Percentiles rank a stretch among this genome's conserved stretches.
Conservation (phyloP, 2,888 invertebrate species). For the Lasioglossum figueresi region DNA sequence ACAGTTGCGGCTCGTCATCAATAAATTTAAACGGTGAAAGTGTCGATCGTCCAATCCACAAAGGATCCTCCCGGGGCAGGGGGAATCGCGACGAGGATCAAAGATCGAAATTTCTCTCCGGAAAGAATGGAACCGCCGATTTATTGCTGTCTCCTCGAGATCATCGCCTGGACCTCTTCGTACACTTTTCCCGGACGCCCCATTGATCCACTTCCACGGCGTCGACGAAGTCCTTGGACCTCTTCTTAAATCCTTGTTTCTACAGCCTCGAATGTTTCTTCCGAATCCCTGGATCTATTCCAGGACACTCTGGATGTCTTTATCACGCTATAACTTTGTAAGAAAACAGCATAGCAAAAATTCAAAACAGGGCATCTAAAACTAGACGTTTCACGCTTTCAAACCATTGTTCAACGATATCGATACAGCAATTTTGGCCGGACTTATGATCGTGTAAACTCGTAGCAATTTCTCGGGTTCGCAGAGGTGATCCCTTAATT, state of each 20-base stretch:
- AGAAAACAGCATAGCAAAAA: no score
- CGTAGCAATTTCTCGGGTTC: no score
- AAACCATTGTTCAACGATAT: no score
- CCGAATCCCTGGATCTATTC: not conserved
- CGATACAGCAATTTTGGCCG: no score
- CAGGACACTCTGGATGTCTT: no score
- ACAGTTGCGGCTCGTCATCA: not conserved
- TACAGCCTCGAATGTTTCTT: not conserved
- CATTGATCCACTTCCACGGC: not conserved
- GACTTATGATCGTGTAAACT: no score
- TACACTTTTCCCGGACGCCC: not conserved
- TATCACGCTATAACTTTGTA: no score
- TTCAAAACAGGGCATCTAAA: no score
- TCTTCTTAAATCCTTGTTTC: not conserved
- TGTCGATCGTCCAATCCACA: slow-evolving; percentile 13
- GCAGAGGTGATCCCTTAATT: no score
- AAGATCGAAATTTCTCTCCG: slow-evolving; percentile 19
- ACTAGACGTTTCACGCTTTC: no score
- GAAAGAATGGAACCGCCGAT: not conserved
- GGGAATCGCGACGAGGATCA: slow-evolving; percentile 3
- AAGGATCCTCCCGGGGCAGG: not conserved
- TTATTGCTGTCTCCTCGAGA: not conserved
- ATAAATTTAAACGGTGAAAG: slow-evolving; percentile 34
- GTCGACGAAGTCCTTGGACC: not conserved
- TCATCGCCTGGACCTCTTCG: not conserved